Base-by-base conservation (phyloP, 2,888 invertebrate genomes). In the Netelia fuscicornis region DNA sequence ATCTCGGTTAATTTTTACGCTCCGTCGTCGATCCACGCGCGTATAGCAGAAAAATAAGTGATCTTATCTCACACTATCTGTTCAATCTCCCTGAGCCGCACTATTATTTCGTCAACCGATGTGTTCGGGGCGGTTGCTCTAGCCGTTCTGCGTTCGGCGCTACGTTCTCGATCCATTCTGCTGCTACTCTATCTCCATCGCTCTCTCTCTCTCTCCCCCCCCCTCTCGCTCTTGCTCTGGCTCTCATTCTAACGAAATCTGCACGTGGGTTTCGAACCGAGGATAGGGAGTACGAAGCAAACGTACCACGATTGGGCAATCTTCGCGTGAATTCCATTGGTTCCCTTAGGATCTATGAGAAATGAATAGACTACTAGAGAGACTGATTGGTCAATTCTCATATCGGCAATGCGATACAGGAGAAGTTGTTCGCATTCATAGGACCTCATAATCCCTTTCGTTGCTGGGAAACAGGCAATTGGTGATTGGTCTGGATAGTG, bases 231-330 rank as follows among this genome's bases (percentile, higher is more conserved):
- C 67, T 68, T 85, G 70, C 85, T 65, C 77, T 44, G 52, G 42
- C 37, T 56, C 23, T 54, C 54, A 58, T 87, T 86, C 86, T 88
- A 80, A 23, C 81, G 44, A 20, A 42, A 42, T 74, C 67, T 87
- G 89, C 91, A 91, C 91, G 91, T 91, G 91, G 89, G 89, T 91
- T 91, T 91, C 89, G 90, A 89, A 89, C 86, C 20, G 48, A 13
- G 13, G 37, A 37, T 54, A 87, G 75, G 80, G 86, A 85, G 90
- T 89, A 90, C 89, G 88, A 91, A 90, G 90, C 89, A 10, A 10
- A 86, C 77, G 80, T 30, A 23, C 42, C 23, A 10, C 76, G 25
- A 81, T 86, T 84, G 81, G 79, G 17, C 44, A 25, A 17, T 79
- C 83, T 56, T 65, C 17, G 54, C 42, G 3, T 25, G 23, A 11